A percentile compares a stretch with the other conserved stretches of the same genome.
Evolutionary conservation across 2,888 invertebrate genomes (phyloP).

Genomic region (Seira ritae): DNA sequence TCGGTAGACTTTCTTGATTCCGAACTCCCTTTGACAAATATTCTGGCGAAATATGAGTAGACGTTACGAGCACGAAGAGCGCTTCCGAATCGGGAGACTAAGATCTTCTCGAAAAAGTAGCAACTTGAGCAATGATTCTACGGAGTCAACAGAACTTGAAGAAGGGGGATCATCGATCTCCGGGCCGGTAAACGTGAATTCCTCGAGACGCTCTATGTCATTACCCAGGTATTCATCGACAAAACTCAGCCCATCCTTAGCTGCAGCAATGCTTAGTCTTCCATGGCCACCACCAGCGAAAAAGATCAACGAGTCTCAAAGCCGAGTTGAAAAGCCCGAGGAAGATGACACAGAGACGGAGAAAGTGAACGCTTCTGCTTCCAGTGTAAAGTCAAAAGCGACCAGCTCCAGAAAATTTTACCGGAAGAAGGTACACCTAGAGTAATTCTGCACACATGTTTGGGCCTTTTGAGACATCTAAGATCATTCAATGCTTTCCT

Average conservation of each 20-base stretch:
- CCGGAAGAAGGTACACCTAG: background rate
- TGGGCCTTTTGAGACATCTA: background rate
- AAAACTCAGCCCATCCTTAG: slow-evolving; percentile 22
- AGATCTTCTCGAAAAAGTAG: slow-evolving; percentile 26
- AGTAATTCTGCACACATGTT: background rate
- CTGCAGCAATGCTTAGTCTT: slow-evolving; percentile 42
- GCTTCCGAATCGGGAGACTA: background rate
- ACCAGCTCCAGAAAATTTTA: slow-evolving; percentile 13
- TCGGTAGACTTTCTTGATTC: too few species aligned
- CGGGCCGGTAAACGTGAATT: too few species aligned
- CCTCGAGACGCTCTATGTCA: background rate
- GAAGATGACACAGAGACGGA: background rate
- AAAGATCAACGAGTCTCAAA: background rate
- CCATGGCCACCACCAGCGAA: slow-evolving; percentile 43
- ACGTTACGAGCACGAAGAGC: too few species aligned
- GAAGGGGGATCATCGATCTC: background rate
- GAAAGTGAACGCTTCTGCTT: background rate
- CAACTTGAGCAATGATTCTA: slow-evolving; percentile 28
- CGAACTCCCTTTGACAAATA: too few species aligned
- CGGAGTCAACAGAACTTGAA: slow-evolving; percentile 19
- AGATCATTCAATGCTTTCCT: background rate
- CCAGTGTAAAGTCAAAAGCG: background rate
- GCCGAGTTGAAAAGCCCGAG: background rate
- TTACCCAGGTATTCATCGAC: slow-evolving; percentile 15
- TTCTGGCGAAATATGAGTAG: too few species aligned